Evolutionary conservation across 2,797 vertebrate genomes (phyloP).

Genomic region (Argyrosomus regius): DNA sequence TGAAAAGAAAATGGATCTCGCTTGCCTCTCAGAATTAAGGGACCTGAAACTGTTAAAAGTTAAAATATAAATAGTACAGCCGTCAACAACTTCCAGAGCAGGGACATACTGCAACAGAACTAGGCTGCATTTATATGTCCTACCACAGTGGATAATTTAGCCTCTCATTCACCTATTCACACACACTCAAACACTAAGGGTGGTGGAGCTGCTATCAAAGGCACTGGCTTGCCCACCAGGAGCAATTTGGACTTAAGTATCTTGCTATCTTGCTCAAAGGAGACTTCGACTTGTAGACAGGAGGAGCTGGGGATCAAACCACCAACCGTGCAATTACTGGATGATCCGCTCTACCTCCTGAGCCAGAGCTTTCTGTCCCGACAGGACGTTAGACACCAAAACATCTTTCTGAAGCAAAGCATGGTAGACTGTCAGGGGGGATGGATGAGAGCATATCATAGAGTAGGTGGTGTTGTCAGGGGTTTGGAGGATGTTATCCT

Average conservation of each 20-base stretch:
- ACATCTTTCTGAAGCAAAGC: not conserved
- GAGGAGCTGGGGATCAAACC: no score
- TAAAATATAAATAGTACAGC: not conserved
- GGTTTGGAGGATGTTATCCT: not conserved
- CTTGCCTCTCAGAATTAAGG: not conserved
- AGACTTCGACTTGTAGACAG: not conserved
- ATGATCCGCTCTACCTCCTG: not conserved
- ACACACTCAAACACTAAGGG: not conserved
- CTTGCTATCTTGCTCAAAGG: not conserved
- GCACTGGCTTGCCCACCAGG: not conserved
- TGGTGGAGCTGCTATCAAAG: not conserved
- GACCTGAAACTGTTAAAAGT: not conserved
- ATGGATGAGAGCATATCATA: not conserved
- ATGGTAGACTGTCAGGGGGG: no score
- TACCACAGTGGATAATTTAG: not conserved
- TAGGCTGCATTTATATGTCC: not conserved
- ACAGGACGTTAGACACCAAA: not conserved
- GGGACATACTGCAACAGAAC: not conserved
- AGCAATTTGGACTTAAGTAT: not conserved
- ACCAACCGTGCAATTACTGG: not conserved
- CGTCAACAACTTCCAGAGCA: not conserved
- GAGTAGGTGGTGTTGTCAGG: not conserved
- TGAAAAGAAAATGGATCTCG: no score
- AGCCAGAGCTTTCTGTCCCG: not conserved
- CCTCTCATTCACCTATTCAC: not conserved